Evolutionary conservation across 2,113 vertebrate species (phyloP), one percentile per base, ranked within the genome.

Genomic region (Merops nubicus): DNA sequence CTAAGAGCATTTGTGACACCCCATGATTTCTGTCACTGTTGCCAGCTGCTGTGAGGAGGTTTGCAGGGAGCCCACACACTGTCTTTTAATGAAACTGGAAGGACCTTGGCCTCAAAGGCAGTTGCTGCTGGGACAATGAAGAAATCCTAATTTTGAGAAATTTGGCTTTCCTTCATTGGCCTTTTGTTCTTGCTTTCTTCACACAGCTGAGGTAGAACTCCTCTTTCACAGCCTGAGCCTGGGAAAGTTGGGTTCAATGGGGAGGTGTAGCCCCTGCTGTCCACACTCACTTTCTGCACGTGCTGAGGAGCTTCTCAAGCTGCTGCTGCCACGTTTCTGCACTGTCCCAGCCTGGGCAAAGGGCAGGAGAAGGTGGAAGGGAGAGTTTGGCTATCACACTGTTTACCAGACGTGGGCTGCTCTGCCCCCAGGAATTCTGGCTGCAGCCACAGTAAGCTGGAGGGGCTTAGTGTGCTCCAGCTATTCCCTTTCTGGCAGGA

Each of bases 231-330:
- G 63, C 15, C 12, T 22, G n/a, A 47, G 40, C n/a, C 40, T 28
- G 18, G 40, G 42, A 22, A 14, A 28, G 28, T 14, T 64, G 50
- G 51, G 28, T 45, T 19, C 36, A 31, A n/a, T 6, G 23, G 38
- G 48, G 31, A 57, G 14, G 21, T 10, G 13, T 14, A 4, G 33
- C 28, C 33, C 15, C 5, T 51, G 36, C 59, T 13, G 33, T 43
- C 51, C 43, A 36, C 36, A 23, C 3, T n/a, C 28, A 6, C n/a
- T 25, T 48, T 31, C 48, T 26, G 34, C 4, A 29, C 0, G 0
- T 0, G 1, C 17, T 22, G 38, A 47, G 67, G 17, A 57, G 26
- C 50, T 65, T 34, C 57, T 53, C 8, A 60, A 38, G 38, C 8
- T n/a, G n/a, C n/a, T 26, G 64, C 23, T 67, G 43, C 43, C 9